Evolutionary conservation across 2,113 vertebrate genomes (phyloP).

Genomic region (Donacobius atricapilla): DNA sequence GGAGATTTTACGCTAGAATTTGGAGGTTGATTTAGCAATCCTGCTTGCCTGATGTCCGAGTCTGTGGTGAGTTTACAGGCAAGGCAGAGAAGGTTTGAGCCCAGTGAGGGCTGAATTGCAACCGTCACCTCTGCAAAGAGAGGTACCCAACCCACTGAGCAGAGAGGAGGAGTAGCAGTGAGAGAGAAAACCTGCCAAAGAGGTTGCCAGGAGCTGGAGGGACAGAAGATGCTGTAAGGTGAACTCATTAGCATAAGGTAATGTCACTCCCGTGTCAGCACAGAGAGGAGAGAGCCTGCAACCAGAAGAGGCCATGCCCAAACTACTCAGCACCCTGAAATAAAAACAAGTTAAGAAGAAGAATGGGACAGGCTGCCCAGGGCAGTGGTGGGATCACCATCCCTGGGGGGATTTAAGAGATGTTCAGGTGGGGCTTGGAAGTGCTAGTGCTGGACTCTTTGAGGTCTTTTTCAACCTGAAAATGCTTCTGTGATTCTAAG

Average conservation of each 20-base stretch:
- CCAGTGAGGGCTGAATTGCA: not conserved
- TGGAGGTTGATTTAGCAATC: not conserved
- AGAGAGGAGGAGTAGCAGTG: accelerated
- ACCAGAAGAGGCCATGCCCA: not conserved
- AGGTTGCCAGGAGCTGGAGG: not conserved
- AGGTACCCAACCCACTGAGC: not conserved
- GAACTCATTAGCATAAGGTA: not conserved
- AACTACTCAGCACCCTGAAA: not conserved
- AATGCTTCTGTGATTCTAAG: not conserved
- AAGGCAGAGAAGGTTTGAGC: not conserved
- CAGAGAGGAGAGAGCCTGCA: not conserved
- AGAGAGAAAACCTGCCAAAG: not conserved
- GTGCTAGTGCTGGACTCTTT: not conserved
- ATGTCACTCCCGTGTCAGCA: not conserved
- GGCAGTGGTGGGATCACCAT: not conserved
- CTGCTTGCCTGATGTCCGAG: not conserved
- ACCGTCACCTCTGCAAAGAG: not conserved
- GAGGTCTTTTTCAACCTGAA: not conserved
- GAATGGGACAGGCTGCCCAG: not conserved
- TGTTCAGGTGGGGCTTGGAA: not conserved
- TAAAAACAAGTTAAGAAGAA: not conserved
- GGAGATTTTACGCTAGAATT: not conserved
- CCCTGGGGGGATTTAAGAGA: not conserved
- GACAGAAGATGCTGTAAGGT: not conserved
- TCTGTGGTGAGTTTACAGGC: not conserved